Base-by-base conservation (phyloP, 2,888 invertebrate genomes). In the Drosophila barbarae region DNA sequence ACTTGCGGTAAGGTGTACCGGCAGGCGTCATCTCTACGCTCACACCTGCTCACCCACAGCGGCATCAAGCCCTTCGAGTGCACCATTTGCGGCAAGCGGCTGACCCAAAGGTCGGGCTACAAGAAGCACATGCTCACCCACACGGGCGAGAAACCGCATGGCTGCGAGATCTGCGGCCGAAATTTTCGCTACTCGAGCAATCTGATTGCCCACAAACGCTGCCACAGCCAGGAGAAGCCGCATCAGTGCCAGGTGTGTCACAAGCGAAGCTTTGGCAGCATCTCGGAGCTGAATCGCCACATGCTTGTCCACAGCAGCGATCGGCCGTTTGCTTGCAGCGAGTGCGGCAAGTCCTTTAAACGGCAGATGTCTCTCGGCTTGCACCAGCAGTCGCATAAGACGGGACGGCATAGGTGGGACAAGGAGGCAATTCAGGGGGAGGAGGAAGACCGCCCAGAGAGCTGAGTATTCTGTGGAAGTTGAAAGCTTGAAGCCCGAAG, bases 111-210 rank as follows among this genome's bases (percentile, higher is more conserved):
- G 63, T 89, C 89, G 0, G 89, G 89, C 32, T 89, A 87, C 57
- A 89, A 89, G 71, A 89, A 89, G 64, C 89, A 89, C 47, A 86
- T 89, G 88, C 76, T 89, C 9, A 87, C 84, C 1, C 89, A 89
- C 52, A 88, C 89, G 0, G 89, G 88, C 2, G 89, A 89, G 59
- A 89, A 88, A 49, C 89, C 89, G 10, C 86, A 87, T 42, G 64
- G 34, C 5, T 89, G 89, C 28, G 87, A 89, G 13, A 71, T 85
- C 13, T 89, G 89, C 41, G 76, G 80, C 0, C 85, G 86, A 15
- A 72, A 76, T 3, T 89, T 89, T 49, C 87, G 89, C 0, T 89
- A 87, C 63, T 89, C 89, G 0, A 89, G 89, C 67, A 89, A 89
- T 65, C 67, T 89, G 39, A 86, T 88, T 23, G 87, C 87, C 5